A percentile compares a stretch with the other conserved stretches of the same genome.
phyloP scores from a whole-genome alignment of 2,888 invertebrate species.

The Trissonchulus latispiculum region DNA sequence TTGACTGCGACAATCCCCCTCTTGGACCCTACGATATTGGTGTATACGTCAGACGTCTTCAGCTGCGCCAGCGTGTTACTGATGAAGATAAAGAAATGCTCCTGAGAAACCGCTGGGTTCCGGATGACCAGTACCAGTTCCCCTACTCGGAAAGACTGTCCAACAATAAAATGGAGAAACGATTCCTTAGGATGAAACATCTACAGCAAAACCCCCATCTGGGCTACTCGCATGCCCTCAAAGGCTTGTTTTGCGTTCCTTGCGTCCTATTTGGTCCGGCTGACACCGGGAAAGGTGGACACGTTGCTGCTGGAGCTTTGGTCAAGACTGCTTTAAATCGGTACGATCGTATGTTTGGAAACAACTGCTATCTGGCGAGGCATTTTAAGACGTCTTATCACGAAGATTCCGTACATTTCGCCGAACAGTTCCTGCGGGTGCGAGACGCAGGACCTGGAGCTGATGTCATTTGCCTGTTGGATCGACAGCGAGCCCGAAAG shows the following conservation, averaged over 20 bases:
- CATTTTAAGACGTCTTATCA: background rate
- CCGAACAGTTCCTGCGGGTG: background rate
- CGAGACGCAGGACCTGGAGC: background rate
- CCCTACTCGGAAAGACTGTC: background rate
- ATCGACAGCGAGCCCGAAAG: background rate
- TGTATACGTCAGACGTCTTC: no score
- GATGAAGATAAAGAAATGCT: no score
- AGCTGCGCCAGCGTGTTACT: no score
- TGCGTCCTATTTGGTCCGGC: background rate
- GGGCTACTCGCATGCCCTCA: background rate
- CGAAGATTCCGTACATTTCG: background rate
- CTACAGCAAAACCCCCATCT: background rate
- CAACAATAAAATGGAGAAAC: background rate
- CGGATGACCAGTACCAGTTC: no score
- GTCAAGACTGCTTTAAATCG: background rate
- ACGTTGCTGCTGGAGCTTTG: background rate
- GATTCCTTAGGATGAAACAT: background rate
- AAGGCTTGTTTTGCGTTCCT: conserved; percentile 9
- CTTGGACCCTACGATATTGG: no score
- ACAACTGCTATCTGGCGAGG: background rate
- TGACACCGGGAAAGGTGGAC: background rate
- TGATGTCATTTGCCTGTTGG: background rate
- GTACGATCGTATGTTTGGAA: background rate
- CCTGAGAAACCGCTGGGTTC: no score
- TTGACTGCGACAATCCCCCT: no score